Conservation (phyloP, 2,797 vertebrate species). For the Bucorvus abyssinicus region DNA sequence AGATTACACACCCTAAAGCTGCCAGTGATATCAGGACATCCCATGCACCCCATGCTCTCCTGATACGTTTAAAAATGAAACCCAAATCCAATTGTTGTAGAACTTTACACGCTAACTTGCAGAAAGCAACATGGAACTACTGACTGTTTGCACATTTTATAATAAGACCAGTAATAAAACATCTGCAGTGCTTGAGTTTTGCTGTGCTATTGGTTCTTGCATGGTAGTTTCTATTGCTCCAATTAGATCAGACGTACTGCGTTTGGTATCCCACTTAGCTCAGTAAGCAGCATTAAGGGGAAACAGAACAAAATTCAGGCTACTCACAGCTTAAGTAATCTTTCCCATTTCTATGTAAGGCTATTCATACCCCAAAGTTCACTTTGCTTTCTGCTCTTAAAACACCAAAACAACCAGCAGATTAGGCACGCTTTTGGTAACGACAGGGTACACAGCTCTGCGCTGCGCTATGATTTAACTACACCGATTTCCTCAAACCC, state of each 20-base stretch:
- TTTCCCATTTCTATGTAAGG: not conserved
- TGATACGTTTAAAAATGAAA: not conserved
- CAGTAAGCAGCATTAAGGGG: not conserved
- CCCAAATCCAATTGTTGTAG: not conserved
- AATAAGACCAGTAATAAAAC: not conserved
- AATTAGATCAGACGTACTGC: not conserved
- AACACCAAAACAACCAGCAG: not conserved
- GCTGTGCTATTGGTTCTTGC: not conserved
- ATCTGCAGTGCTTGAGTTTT: not conserved
- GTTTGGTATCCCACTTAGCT: not conserved
- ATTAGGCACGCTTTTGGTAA: too few species aligned
- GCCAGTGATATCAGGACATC: not conserved
- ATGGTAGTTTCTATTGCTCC: not conserved
- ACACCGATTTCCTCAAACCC: not conserved
- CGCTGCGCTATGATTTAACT: not conserved
- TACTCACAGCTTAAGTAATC: not conserved
- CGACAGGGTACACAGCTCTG: not conserved
- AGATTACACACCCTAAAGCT: constrained; percentile 16
- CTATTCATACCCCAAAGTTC: not conserved
- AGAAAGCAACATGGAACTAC: not conserved
- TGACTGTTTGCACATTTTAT: not conserved
- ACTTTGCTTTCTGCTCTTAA: not conserved
- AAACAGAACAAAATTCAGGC: not conserved
- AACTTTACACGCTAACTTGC: not conserved
- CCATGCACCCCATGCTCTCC: not conserved